These are phyloP conservation scores for Thripadectes ignobilis DNA, from an alignment of 2,797 vertebrate genomes.

Conservation along the genomic window DNA sequence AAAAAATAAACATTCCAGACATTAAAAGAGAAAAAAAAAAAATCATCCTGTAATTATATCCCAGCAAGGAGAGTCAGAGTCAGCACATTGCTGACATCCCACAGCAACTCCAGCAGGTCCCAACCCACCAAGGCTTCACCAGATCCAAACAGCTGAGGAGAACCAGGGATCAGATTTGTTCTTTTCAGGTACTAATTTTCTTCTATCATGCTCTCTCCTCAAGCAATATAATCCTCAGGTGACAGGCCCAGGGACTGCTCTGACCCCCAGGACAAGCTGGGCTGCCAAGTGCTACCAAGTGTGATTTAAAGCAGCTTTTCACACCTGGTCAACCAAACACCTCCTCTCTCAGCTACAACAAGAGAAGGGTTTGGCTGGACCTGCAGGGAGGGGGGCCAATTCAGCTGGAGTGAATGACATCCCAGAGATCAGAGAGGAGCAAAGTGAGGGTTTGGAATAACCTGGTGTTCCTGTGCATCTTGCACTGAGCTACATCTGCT, in stretches of 20 bases:
- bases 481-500: not conserved
- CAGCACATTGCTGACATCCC: not conserved
- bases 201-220: not conserved
- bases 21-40: not conserved
- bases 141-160: not conserved
- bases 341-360: not conserved
- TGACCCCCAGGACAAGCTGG: not conserved
- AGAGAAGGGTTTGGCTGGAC: not conserved
- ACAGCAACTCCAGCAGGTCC: not conserved
- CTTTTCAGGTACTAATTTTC: not conserved
- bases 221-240: not conserved
- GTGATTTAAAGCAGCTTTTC: not conserved
- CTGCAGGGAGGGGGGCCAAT: not conserved
- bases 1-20: not conserved
- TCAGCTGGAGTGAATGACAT: fast-evolving
- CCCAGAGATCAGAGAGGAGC: not conserved
- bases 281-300: not conserved
- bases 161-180: not conserved
- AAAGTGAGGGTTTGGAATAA: not conserved
- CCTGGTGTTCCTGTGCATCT: not conserved
- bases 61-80: not conserved
- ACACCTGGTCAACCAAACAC: not conserved
- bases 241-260: not conserved
- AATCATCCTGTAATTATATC: not conserved
- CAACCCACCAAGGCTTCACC: not conserved